Evolutionary conservation across 2,113 vertebrate species (phyloP).

Genomic region (Eublepharis macularius): DNA sequence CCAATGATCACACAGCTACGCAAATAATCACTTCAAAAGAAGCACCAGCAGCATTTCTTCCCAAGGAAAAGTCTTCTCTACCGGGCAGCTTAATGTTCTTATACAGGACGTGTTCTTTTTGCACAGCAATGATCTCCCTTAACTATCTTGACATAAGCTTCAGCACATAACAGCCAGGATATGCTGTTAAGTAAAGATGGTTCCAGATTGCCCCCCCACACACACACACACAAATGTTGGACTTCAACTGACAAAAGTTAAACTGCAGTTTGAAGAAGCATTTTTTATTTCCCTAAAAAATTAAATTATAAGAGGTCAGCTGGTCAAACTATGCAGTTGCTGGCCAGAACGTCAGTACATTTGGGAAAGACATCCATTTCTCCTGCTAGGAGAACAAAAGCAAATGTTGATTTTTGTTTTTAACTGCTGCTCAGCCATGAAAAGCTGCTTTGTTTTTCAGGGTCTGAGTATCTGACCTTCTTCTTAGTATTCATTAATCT

Average conservation of each 20-base stretch:
- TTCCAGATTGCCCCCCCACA: constrained; percentile 1
- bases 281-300: neutral
- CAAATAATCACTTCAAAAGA: neutral
- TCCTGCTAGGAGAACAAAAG: neutral
- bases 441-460: neutral
- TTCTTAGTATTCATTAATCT: constrained; percentile 30
- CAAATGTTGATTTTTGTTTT: constrained; percentile 18
- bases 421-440: constrained; percentile 12
- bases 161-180: constrained; percentile 54
- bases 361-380: constrained; percentile 13
- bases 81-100: neutral
- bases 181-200: constrained; percentile 63
- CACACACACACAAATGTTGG: neutral
- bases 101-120: fast-evolving
- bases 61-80: neutral
- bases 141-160: constrained; percentile 51
- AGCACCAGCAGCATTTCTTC: neutral
- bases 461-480: constrained; percentile 8
- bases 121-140: constrained; percentile 51
- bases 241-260: constrained; percentile 30
- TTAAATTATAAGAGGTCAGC: neutral
- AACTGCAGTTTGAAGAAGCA: constrained; percentile 47
- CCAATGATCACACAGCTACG: neutral
- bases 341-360: neutral
- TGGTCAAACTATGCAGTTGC: neutral